Conservation (phyloP, 1,140 invertebrate genomes). For the Camponotus pennsylvanicus region DNA sequence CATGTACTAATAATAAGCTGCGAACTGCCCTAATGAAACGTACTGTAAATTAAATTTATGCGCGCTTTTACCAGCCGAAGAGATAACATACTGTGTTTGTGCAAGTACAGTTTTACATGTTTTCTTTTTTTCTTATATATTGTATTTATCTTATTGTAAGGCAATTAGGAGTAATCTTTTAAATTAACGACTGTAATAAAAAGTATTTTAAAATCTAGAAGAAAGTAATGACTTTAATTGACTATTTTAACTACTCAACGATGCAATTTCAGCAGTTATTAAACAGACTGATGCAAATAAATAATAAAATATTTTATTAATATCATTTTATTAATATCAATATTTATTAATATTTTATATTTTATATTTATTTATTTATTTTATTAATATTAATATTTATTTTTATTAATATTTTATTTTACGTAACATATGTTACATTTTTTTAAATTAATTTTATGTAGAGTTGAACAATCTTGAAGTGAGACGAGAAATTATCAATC, state of each 20-base stretch:
- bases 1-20: conserved; percentile 27
- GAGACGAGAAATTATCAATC: neutral
- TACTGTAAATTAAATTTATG: conserved; percentile 37
- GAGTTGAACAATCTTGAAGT: neutral
- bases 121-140: neutral
- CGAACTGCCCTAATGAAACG: conserved; percentile 25
- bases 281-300: neutral
- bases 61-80: neutral
- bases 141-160: conserved; percentile 24
- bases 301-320: neutral
- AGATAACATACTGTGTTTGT: neutral
- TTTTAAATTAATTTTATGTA: neutral
- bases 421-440: too few species aligned
- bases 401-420: too few species aligned
- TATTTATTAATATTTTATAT: too few species aligned
- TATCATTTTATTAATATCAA: too few species aligned
- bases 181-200: neutral
- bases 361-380: too few species aligned
- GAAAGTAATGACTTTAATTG: neutral
- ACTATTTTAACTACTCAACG: neutral
- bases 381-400: too few species aligned
- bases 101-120: neutral
- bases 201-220: neutral
- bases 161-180: neutral
- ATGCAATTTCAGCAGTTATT: neutral